Base-by-base conservation (phyloP, 2,113 vertebrate species). In the Eclectus roratus region DNA sequence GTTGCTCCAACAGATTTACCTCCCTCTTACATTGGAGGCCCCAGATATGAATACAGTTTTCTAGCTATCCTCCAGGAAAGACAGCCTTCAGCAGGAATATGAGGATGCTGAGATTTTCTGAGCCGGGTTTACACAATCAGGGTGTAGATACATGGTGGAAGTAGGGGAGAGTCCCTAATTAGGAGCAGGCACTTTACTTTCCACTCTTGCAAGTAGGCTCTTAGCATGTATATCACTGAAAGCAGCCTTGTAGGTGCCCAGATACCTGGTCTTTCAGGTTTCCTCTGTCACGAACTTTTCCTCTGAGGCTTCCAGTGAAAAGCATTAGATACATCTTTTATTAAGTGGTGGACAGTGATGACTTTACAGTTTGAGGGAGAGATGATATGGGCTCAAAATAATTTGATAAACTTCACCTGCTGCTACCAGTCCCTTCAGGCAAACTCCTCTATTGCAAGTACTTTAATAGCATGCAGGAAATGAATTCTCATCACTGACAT, bases 401-500 rank as follows among this genome's bases (percentile, higher is more conserved):
- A 15, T n/a, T 35, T 41, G 4, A 64, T 68, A 44, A 76, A 28
- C 50, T 55, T 71, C 6, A 29, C 13, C 28, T 66, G 35, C 61
- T 80, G 47, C 13, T 89, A 60, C 27, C 16, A 53, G 24, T 60
- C 12, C 21, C 33, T 52, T 79, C 72, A 56, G 58, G 39, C 41
- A 69, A 68, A 50, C 14, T 49, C 6, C 19, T 74, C 29, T 60
- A 17, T 33, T 65, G 31, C 19, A 64, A 63, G 13, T 52, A 27
- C 37, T 52, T 35, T 20, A 64, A 47, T 15, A 65, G 11, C 14
- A 29, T 63, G 29, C 6, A 58, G 50, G 39, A 74, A 74, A 83
- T 6, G 12, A 79, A 21, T 56, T 89, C 7, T 55, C 11, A 9
- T n/a, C 1, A 7, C 35, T 68, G 0, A 0, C 4, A 1, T 70